phyloP scores from a whole-genome alignment of 2,888 invertebrate species.

The Tortrix viridana region DNA sequence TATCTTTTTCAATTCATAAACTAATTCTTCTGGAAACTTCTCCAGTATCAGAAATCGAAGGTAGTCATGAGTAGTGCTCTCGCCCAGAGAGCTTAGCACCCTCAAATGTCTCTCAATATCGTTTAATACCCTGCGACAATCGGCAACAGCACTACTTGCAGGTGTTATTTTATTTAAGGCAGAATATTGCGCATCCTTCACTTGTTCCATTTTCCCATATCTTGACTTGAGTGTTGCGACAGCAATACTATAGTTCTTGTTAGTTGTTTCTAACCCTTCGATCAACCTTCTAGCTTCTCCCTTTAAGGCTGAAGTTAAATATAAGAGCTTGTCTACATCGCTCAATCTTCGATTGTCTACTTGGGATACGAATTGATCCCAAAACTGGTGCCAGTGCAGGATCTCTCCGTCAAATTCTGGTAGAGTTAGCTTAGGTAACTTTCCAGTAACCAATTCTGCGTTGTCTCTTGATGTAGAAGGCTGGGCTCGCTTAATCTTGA shows the following conservation, averaged over 20 bases:
- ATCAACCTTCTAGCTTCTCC: neutral
- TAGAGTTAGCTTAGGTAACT: no score
- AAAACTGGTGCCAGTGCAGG: no score
- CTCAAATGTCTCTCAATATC: constrained; percentile 12
- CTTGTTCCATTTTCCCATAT: neutral
- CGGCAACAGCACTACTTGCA: neutral
- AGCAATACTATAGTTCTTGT: neutral
- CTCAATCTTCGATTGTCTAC: no score
- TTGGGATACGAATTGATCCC: no score
- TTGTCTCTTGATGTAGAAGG: neutral
- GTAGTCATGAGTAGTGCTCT: constrained; percentile 8
- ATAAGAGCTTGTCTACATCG: no score
- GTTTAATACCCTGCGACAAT: constrained; percentile 5
- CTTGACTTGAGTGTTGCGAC: neutral
- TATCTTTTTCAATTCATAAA: constrained; percentile 16
- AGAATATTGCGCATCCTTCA: constrained; percentile 9
- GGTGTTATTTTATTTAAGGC: constrained; percentile 6
- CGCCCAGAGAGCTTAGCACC: constrained; percentile 16
- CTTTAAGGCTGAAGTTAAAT: neutral
- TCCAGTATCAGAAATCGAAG: constrained; percentile 15
- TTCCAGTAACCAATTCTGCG: no score
- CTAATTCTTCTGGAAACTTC: constrained; percentile 14
- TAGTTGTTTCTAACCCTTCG: neutral
- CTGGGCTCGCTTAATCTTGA: neutral
- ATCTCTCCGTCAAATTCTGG: no score